phyloP scores from a whole-genome alignment of 2,113 vertebrate species.

The Pollimyrus isidori region DNA sequence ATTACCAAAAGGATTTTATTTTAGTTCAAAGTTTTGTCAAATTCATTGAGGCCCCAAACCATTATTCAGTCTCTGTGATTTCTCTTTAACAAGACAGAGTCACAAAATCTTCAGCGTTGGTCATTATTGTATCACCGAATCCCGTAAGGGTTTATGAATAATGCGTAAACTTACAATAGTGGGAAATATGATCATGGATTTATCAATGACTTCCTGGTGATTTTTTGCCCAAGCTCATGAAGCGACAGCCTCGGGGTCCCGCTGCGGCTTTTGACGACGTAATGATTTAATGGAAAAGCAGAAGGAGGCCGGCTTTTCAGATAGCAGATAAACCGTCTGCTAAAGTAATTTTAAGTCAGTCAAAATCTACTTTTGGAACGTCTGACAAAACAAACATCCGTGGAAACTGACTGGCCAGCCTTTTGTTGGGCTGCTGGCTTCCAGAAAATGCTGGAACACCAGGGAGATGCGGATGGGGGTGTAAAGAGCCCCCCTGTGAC shows the following conservation, averaged over 20 bases:
- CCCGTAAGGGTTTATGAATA: not conserved
- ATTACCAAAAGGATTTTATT: not conserved
- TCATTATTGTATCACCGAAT: not conserved
- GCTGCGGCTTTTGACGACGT: not conserved
- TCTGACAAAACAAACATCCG: conserved; percentile 29
- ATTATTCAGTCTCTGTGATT: not conserved
- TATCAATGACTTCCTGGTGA: not conserved
- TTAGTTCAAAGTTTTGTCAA: not conserved
- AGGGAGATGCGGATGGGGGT: not conserved
- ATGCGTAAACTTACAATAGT: not conserved
- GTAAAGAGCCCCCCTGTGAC: not conserved
- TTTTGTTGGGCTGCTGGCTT: conserved; percentile 20
- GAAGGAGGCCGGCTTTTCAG: conserved; percentile 20
- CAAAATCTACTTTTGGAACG: conserved; percentile 25
- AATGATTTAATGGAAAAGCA: not conserved
- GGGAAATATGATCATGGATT: not conserved
- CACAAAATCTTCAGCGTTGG: not conserved
- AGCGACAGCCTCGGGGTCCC: conserved; percentile 14
- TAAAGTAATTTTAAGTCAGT: conserved; percentile 39
- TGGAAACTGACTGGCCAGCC: conserved; percentile 21
- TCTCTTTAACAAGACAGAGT: not conserved
- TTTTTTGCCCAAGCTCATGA: conserved; percentile 34
- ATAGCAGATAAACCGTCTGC: conserved; percentile 33
- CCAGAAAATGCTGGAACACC: conserved; percentile 9
- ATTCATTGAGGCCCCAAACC: not conserved